These are phyloP conservation scores for Bimastos eiseni DNA, from an alignment of 2,888 invertebrate genomes.

Conservation along the genomic window DNA sequence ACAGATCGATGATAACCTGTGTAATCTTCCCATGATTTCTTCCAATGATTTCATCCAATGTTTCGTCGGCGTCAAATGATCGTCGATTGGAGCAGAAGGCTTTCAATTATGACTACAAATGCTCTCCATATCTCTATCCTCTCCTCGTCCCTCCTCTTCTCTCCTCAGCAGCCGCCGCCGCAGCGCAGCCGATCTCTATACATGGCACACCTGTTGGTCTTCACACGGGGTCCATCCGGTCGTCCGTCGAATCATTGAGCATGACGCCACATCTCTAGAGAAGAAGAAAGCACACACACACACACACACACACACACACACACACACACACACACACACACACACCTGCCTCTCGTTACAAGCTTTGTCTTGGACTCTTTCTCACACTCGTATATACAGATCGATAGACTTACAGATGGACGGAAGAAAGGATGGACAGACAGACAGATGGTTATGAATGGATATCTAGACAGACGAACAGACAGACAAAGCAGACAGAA, in stretches of 20 bases:
- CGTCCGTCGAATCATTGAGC: neutral
- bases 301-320: too few relatives aligned
- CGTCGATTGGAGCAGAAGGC: neutral
- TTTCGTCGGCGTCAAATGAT: neutral
- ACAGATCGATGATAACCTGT: neutral
- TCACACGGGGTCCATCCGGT: neutral
- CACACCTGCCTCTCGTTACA: too few relatives aligned
- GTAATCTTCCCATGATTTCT: conserved; percentile 6
- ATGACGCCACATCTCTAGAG: neutral
- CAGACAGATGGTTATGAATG: neutral
- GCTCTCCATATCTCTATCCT: neutral
- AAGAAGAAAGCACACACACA: too few relatives aligned
- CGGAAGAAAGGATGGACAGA: conserved; percentile 1
- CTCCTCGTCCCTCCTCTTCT: neutral
- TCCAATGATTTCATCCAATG: neutral
- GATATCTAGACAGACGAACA: neutral
- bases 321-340: too few relatives aligned
- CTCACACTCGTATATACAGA: neutral
- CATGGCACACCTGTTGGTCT: neutral
- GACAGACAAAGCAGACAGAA: neutral
- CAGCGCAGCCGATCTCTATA: neutral
- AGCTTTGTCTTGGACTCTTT: neutral
- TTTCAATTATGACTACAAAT: neutral
- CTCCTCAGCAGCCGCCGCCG: neutral
- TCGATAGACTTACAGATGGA: neutral